Evolutionary conservation across 2,888 invertebrate genomes (phyloP).

Genomic region (Lasioglossum leucozonium): DNA sequence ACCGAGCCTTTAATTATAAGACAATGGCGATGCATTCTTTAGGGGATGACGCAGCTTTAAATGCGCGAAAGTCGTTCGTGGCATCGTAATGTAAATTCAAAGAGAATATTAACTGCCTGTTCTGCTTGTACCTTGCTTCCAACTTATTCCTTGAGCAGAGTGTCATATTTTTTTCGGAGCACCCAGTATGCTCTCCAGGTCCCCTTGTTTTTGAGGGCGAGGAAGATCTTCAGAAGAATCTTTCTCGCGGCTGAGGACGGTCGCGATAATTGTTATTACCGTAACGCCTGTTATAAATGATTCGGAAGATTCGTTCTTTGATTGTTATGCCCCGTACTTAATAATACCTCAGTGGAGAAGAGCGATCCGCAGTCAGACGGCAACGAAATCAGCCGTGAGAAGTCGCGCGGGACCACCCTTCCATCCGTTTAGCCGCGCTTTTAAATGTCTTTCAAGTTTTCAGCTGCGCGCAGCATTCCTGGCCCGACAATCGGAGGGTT

Average conservation of each 20-base stretch:
- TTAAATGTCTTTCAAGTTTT: conserved; percentile 82
- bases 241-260: conserved; percentile 7
- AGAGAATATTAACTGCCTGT: not conserved
- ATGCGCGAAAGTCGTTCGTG: not conserved
- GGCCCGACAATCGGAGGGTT: conserved; percentile 60
- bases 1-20: conserved; percentile 23
- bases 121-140: too few species aligned
- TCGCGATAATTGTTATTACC: conserved; percentile 74
- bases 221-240: conserved; percentile 28
- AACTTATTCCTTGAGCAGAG: not conserved
- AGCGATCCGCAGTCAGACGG: conserved; percentile 50
- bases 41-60: conserved; percentile 23
- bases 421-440: conserved; percentile 77
- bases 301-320: conserved; percentile 76
- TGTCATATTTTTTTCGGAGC: not conserved
- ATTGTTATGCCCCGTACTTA: conserved; percentile 75
- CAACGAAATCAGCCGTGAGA: conserved; percentile 71
- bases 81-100: not conserved
- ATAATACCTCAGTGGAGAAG: conserved; percentile 69
- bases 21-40: not conserved
- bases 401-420: conserved; percentile 37
- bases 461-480: conserved; percentile 80
- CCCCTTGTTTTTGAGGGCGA: conserved; percentile 24
- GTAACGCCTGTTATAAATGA: conserved; percentile 77
- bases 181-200: not conserved